Base-by-base conservation (phyloP, 2,888 invertebrate species). In the Pachycephus smyrnensis region DNA sequence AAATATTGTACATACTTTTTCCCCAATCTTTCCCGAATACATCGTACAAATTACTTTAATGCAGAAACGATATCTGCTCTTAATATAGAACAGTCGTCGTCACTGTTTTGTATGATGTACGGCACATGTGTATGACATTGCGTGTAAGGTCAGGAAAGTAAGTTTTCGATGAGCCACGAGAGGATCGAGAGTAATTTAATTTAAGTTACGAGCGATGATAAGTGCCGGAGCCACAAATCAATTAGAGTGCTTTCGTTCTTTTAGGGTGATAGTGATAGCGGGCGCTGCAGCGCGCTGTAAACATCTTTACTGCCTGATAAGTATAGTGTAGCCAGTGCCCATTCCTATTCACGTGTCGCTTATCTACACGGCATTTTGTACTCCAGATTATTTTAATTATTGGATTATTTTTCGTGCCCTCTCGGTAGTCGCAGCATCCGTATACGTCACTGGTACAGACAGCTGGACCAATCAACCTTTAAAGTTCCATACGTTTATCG, bases 241-340 rank as follows among this genome's bases (percentile, higher is more conserved):
- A 90, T 90, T 90, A 90, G 88, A 89, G 88, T 88, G 86, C 84
- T 83, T 82, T 82, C 80, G 74, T 81, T 80, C 86, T 85, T 85
- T 85, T 76, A 77, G 80, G 83, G 84, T 86, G 88, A 89, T 89
- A 89, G 87, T 87, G 90, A 89, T 89, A 89, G 88, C 86, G 85
- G 78, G 85, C 85, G 86, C 80, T 85, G 84, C 86, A 82, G 84
- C 84, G 85, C 82, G 89, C 89, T 89, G 90, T 90, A 90, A 90
- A 90, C 90, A 89, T 90, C 90, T 90, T 90, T 89, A 90, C 89
- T 89, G 89, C 88, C 86, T 87, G 90, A 90, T 90, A 90, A 88
- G 85, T 83, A 73, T 77, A 77, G 75, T 35, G 36, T 55, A 74
- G 73, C 75, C 79, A 75, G 79, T 76, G 75, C 75, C 76, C 80